Evolutionary conservation across 64 coral and sea anemone genomes (phyloP), one percentile per base, ranked within the genome.

Genomic region (Montipora sp.): DNA sequence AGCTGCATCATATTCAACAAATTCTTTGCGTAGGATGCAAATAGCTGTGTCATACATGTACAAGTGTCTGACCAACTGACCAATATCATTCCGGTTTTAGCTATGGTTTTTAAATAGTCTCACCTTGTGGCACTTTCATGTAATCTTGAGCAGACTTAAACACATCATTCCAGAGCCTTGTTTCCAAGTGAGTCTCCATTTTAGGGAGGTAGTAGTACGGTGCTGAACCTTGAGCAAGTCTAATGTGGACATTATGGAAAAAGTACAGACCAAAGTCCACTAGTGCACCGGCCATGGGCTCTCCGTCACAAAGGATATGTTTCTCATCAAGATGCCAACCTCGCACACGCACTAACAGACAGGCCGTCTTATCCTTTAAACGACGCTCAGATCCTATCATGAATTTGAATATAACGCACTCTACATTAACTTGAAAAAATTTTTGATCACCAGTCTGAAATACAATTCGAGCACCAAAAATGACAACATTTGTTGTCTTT

Each of bases 251-350:
- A 48, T 99, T 99, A 79, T 99, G 98, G 77, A 96, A 99, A 76
- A 96, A 99, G 89, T 99, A 99, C 19, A 99, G 79, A 16, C 98
- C 98, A 94, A 99, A 99, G 68, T 99, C 98, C 6, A 99, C 98
- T 45, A 99, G 74, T 23, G 88, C 92, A 45, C 98, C 98, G 65
- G 92, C 88, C 43, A 99, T 94, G 18, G 98, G 94, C 67, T 96
- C 88, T 4, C 92, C 92, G 94, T 99, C 98, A 90, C 98, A 99
- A 16, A 94, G 79, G 75, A 99, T 99, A 47, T 99, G 98, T 14
- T 90, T 92, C 78, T 99, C 98, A 77, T 99, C 94, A 36, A 99
- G 74, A 90, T 99, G 98, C 98, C 89, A 99, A 22, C 98, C 98
- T 58, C 98, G 92, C 15, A 83, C 88, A 27, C 98, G 91, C 7